A percentile compares a stretch with the other conserved stretches of the same genome.
Evolutionary conservation across 1,140 invertebrate species (phyloP).

Genomic region (Diachasmimorpha longicaudata): DNA sequence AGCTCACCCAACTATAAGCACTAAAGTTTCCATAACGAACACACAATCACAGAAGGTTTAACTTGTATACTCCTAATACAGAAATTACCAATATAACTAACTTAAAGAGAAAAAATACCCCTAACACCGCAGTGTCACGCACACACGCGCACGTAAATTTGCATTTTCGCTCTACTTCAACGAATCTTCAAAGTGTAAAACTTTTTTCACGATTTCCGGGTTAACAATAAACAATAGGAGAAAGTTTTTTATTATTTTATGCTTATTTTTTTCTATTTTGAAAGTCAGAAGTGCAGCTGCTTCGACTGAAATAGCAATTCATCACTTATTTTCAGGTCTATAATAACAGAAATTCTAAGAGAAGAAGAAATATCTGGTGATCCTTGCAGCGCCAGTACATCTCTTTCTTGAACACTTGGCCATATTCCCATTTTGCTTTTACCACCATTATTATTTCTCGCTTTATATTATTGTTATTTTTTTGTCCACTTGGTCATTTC

Average conservation of each 20-base stretch:
- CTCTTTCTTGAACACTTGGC: conserved; percentile 13
- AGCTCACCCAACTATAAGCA: conserved; percentile 14
- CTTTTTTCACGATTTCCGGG: not conserved
- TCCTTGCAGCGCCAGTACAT: not conserved
- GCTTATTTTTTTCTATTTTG: not conserved
- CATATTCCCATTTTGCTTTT: conserved; percentile 24
- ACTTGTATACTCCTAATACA: not conserved
- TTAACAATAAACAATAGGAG: not conserved
- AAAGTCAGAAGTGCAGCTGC: too few relatives aligned
- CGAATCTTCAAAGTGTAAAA: not conserved
- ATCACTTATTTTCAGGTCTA: not conserved
- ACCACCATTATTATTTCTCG: conserved; percentile 14
- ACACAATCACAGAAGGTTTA: not conserved
- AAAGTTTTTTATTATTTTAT: too few relatives aligned
- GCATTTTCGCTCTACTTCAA: not conserved
- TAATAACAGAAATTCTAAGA: not conserved
- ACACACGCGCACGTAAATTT: not conserved
- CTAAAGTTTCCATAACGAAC: conserved; percentile 17
- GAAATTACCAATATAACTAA: not conserved
- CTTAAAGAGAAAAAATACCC: not conserved
- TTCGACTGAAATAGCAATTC: not conserved
- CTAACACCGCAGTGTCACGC: not conserved
- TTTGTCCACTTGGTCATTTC: not conserved
- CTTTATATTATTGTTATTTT: not conserved
- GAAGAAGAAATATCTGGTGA: conserved; percentile 1